Evolutionary conservation across 2,113 vertebrate genomes (phyloP).

Genomic region (Cyphomyrus plagiostoma): DNA sequence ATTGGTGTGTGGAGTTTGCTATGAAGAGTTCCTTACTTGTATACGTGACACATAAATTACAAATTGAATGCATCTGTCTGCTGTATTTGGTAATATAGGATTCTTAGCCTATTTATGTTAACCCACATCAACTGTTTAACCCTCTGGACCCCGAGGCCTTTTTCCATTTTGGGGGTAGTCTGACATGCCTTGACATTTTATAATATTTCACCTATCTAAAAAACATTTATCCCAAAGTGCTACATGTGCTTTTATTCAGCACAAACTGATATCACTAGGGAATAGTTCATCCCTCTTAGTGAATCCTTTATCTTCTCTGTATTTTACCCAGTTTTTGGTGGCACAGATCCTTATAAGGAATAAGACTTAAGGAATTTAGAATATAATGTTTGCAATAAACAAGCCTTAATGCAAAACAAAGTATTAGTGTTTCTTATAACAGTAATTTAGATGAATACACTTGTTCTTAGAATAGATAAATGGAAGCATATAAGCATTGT

Average conservation of each 20-base stretch:
- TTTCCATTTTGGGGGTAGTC: too few species aligned
- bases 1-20: background rate
- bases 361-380: background rate
- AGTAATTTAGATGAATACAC: background rate
- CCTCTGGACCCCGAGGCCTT: too few species aligned
- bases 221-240: too few species aligned
- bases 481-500: background rate
- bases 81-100: background rate
- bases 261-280: background rate
- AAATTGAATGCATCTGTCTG: background rate
- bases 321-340: background rate
- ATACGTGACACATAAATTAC: background rate
- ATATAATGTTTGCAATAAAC: background rate
- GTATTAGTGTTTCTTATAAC: background rate
- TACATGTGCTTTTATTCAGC: too few species aligned
- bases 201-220: too few species aligned
- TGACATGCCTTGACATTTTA: too few species aligned
- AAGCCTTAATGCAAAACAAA: background rate
- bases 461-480: background rate
- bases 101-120: background rate
- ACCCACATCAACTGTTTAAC: background rate
- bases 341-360: background rate
- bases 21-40: background rate
- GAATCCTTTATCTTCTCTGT: background rate
- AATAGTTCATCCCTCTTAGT: background rate